Evolutionary conservation across 2,797 vertebrate genomes (phyloP).

Genomic region (Oreonectes daqikongensis): DNA sequence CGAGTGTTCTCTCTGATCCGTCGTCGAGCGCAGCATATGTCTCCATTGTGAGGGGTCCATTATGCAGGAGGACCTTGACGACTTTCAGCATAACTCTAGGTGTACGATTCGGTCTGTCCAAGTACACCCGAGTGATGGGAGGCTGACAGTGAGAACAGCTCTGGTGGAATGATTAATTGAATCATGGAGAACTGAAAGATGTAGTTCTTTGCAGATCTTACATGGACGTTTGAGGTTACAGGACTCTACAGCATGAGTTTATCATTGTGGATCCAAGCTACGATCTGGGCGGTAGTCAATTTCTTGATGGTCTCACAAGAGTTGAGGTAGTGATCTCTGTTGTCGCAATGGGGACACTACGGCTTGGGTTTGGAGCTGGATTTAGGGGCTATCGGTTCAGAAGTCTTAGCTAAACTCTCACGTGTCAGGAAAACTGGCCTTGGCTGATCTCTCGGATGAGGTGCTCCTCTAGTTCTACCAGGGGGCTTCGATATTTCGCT

Average conservation of each 20-base stretch:
- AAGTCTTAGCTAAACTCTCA: neutral
- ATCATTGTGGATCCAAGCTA: conserved; percentile 36
- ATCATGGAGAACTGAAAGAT: conserved; percentile 52
- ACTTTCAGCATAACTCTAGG: conserved; percentile 57
- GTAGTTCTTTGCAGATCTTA: conserved; percentile 52
- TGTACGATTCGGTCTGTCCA: conserved; percentile 39
- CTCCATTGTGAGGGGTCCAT: neutral
- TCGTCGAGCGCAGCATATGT: conserved; percentile 18
- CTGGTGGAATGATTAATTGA: conserved; percentile 25
- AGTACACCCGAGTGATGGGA: conserved; percentile 24
- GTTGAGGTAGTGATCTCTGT: conserved; percentile 42
- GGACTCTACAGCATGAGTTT: conserved; percentile 14
- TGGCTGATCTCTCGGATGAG: no score
- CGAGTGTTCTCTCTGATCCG: conserved; percentile 12
- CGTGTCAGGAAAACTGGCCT: neutral
- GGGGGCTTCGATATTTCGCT: no score
- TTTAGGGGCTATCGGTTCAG: neutral
- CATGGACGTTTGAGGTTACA: conserved; percentile 53
- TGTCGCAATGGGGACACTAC: conserved; percentile 45
- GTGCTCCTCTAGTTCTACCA: no score
- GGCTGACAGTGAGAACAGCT: conserved; percentile 23
- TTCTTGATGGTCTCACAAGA: conserved; percentile 45
- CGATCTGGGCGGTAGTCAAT: conserved; percentile 11
- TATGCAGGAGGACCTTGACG: conserved; percentile 43
- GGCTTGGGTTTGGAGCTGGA: conserved; percentile 14